Conservation (phyloP, 2,888 invertebrate species). For the Athetis lepigone region DNA sequence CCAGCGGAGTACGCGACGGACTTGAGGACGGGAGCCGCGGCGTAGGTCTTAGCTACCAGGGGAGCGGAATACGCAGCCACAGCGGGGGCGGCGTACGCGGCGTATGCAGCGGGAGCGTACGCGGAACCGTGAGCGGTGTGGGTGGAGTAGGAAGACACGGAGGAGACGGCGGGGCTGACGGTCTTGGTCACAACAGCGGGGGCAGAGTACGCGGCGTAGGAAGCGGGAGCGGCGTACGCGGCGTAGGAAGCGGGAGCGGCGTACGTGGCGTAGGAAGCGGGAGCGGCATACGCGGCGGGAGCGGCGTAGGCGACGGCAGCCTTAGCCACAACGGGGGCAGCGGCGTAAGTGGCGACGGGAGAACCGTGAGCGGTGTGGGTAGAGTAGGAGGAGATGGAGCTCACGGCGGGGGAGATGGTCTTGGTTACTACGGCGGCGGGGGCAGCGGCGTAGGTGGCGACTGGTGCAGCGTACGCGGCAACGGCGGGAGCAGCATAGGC, state of each 20-base stretch:
- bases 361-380: constrained; percentile 71
- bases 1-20: constrained; percentile 90
- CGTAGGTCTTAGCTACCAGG: constrained; percentile 68
- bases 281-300: constrained; percentile 75
- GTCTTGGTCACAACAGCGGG: constrained; percentile 70
- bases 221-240: constrained; percentile 71
- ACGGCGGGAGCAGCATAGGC: constrained; percentile 62
- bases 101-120: constrained; percentile 77
- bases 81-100: constrained; percentile 73
- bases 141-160: constrained; percentile 82
- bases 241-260: constrained; percentile 63
- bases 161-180: constrained; percentile 67
- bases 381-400: constrained; percentile 83
- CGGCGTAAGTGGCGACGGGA: constrained; percentile 67
- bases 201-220: constrained; percentile 61
- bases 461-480: constrained; percentile 48
- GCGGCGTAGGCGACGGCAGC: constrained; percentile 74
- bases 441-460: constrained; percentile 79
- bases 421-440: constrained; percentile 55
- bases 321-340: constrained; percentile 73
- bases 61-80: constrained; percentile 77
- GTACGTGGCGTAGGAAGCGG: constrained; percentile 50
- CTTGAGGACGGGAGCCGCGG: constrained; percentile 79
- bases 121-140: constrained; percentile 67
- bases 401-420: constrained; percentile 66